phyloP scores from a whole-genome alignment of 1,140 invertebrate species.

The Drosophila pseudoobscura region DNA sequence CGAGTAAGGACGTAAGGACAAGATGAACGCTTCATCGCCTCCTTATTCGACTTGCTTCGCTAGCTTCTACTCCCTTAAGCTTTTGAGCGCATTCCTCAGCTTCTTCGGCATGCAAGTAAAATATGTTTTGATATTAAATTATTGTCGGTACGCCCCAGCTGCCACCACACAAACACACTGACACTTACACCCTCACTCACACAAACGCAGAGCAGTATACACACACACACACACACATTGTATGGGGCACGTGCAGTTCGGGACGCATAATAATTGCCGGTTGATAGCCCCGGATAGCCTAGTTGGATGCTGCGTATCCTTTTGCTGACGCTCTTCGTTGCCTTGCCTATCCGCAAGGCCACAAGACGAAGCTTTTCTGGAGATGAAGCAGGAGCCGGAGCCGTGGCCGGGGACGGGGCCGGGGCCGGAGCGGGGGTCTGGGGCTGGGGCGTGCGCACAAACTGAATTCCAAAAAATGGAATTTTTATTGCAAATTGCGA shows the following conservation, averaged over 20 bases:
- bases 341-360: constrained; percentile 47
- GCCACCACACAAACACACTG: constrained; percentile 12
- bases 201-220: not conserved
- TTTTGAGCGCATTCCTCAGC: constrained; percentile 66
- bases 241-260: constrained; percentile 48
- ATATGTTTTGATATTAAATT: constrained; percentile 82
- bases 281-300: constrained; percentile 45
- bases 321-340: constrained; percentile 20
- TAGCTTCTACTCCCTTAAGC: constrained; percentile 33
- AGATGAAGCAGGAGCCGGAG: constrained; percentile 3
- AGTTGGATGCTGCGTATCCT: constrained; percentile 50
- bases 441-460: constrained; percentile 22
- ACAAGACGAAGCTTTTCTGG: constrained; percentile 15
- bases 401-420: constrained; percentile 20
- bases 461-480: constrained; percentile 78
- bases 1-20: constrained; percentile 9
- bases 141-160: constrained; percentile 65
- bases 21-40: constrained; percentile 47
- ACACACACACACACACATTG: constrained; percentile 5
- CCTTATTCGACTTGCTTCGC: constrained; percentile 49
- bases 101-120: constrained; percentile 77
- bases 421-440: not conserved
- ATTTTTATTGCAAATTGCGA: constrained; percentile 82
- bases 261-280: constrained; percentile 77
- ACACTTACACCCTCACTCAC: constrained; percentile 1